Percentiles rank a stretch among this genome's conserved stretches.
Conservation (phyloP, 2,888 invertebrate species). For the Nephrotoma appendiculata region DNA sequence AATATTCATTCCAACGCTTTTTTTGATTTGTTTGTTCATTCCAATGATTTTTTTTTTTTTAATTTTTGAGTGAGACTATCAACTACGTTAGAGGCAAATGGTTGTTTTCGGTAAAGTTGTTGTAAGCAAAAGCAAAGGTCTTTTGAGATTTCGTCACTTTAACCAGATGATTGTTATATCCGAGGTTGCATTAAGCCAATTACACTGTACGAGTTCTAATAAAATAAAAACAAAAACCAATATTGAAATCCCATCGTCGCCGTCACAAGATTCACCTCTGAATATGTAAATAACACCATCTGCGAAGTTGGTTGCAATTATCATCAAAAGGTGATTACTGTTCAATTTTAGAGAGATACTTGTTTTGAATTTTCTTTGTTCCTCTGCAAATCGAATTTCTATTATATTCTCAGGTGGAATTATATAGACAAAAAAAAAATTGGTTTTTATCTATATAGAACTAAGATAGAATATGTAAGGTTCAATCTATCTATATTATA, state of each 20-base stretch:
- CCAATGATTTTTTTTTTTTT: no score
- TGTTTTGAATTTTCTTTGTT: background rate
- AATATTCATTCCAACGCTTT: no score
- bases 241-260: background rate
- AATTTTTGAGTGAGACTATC: no score
- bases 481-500: background rate
- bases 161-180: no score
- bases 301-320: background rate
- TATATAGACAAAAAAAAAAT: background rate
- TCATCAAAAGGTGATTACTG: background rate
- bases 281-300: background rate
- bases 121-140: no score
- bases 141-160: no score
- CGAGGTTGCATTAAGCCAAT: no score
- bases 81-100: no score
- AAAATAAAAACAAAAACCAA: background rate
- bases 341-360: background rate
- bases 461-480: background rate
- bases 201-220: background rate
- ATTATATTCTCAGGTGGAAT: background rate
- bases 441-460: background rate
- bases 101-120: no score
- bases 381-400: background rate
- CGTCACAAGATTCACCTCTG: background rate
- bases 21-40: no score